phyloP scores from a whole-genome alignment of 2,113 vertebrate genomes.

The Piaya cayana region DNA sequence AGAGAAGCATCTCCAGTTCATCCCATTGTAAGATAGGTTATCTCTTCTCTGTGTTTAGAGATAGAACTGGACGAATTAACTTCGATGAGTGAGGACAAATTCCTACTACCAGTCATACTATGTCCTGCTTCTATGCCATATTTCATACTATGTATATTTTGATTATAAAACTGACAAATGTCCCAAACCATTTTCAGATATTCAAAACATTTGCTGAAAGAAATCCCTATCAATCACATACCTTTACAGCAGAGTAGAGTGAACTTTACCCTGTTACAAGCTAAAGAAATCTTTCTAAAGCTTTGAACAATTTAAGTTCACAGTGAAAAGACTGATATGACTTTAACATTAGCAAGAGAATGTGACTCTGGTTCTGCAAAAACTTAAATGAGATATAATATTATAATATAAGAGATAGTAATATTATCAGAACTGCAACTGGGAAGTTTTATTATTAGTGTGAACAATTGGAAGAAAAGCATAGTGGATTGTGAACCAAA shows the following conservation, averaged over 20 bases:
- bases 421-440: neutral
- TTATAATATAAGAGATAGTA: neutral
- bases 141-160: neutral
- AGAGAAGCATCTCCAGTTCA: neutral
- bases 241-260: neutral
- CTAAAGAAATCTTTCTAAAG: neutral
- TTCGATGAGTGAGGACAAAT: neutral
- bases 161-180: neutral
- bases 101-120: neutral
- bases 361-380: neutral
- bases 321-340: neutral
- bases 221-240: neutral
- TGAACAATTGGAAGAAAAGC: neutral
- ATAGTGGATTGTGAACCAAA: neutral
- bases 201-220: neutral
- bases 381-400: neutral
- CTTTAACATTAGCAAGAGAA: neutral
- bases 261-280: neutral
- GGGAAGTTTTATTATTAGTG: neutral
- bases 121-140: neutral
- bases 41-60: neutral
- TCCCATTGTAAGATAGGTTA: neutral
- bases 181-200: accelerated
- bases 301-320: neutral
- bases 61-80: neutral